These are phyloP conservation scores for Dallia pectoralis DNA, from an alignment of 2,797 vertebrate species.

Conservation along the genomic window DNA sequence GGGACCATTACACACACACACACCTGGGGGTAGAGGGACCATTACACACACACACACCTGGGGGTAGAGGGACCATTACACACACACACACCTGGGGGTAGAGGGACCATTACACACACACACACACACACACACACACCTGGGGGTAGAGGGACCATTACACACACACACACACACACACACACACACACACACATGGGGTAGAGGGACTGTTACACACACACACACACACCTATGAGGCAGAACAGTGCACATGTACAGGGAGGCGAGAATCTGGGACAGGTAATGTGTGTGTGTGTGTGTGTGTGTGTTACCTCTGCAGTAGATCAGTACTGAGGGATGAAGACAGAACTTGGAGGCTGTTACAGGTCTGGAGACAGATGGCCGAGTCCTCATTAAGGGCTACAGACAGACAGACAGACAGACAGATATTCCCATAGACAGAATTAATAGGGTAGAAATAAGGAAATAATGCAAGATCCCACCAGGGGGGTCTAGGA, in stretches of 20 bases:
- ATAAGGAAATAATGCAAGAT: too few relatives aligned
- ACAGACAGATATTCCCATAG: not conserved
- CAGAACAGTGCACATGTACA: not conserved
- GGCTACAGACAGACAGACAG: slow-evolving; percentile 63
- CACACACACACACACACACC: not conserved
- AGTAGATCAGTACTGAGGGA: slow-evolving; percentile 88
- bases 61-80: too few relatives aligned
- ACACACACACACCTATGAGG: not conserved
- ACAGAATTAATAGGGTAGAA: not conserved
- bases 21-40: too few relatives aligned
- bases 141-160: not conserved
- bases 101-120: not conserved
- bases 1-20: too few relatives aligned
- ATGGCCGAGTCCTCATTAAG: slow-evolving; percentile 88
- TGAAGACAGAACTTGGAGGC: slow-evolving; percentile 87
- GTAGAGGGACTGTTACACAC: not conserved
- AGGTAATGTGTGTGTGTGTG: not conserved
- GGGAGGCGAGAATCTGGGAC: too few relatives aligned
- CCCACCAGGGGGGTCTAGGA: not conserved
- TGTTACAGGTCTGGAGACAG: slow-evolving; percentile 91
- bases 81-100: too few relatives aligned
- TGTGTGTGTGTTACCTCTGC: slow-evolving; percentile 78
- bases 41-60: too few relatives aligned
- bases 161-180: not conserved
- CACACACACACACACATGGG: too few relatives aligned